Conservation (phyloP, 2,888 invertebrate genomes). For the Dynastes maya region DNA sequence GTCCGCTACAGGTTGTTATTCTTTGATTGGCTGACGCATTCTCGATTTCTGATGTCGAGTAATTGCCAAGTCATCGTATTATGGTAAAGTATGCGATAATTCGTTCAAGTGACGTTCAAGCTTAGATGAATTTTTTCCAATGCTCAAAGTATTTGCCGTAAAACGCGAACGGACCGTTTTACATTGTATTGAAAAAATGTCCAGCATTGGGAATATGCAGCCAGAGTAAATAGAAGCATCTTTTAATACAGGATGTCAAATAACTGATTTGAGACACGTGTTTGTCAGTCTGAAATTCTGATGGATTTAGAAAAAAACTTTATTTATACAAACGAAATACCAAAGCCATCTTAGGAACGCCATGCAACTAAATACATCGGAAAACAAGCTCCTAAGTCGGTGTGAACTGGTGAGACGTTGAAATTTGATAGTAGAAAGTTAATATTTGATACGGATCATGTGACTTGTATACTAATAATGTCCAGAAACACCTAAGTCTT, state of each 20-base stretch:
- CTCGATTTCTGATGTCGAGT: constrained; percentile 44
- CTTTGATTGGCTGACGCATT: constrained; percentile 41
- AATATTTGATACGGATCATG: constrained; percentile 39
- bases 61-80: constrained; percentile 43
- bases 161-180: neutral
- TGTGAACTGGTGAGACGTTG: constrained; percentile 3
- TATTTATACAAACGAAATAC: too few relatives aligned
- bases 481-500: constrained; percentile 37
- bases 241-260: too few relatives aligned
- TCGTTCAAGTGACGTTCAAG: neutral
- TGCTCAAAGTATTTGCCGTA: neutral
- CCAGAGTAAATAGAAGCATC: too few relatives aligned
- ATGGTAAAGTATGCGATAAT: constrained; percentile 43
- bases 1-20: constrained; percentile 42
- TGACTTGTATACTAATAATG: constrained; percentile 23
- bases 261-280: too few relatives aligned
- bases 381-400: neutral
- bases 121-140: neutral
- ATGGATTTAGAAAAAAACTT: too few relatives aligned
- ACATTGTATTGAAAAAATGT: too few relatives aligned
- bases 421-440: constrained; percentile 40
- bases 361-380: too few relatives aligned
- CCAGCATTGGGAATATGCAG: too few relatives aligned
- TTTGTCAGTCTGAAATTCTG: too few relatives aligned
- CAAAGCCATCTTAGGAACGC: too few relatives aligned